Conservation (phyloP, 2,113 vertebrate species). For the Ramphastos sulfuratus region DNA sequence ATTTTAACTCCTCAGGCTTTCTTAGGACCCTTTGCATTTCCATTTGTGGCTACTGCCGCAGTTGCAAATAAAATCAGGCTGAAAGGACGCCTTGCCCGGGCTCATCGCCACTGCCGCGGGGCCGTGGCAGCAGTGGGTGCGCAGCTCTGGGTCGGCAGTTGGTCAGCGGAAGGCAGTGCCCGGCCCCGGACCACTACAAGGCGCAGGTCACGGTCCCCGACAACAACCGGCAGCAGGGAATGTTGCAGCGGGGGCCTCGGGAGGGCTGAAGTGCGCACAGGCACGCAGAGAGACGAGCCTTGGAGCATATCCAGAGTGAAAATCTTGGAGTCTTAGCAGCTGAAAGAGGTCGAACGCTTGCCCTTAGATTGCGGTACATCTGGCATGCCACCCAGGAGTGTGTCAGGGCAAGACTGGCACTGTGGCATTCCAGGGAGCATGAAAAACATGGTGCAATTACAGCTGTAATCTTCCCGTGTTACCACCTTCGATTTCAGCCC, state of each 20-base stretch:
- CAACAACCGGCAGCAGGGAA: neutral
- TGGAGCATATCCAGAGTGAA: neutral
- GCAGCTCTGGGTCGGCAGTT: neutral
- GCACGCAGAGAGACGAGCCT: neutral
- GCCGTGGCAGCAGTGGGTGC: no score
- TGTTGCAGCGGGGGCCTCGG: rapidly evolving
- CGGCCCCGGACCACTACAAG: rapidly evolving
- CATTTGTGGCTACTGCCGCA: neutral
- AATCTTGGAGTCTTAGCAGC: neutral
- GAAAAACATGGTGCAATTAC: neutral
- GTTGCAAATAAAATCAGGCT: rapidly evolving
- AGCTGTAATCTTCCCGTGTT: neutral
- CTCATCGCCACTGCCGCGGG: rapidly evolving
- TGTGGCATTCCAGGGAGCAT: neutral
- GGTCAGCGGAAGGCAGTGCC: neutral
- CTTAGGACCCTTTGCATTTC: rapidly evolving
- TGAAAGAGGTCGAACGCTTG: neutral
- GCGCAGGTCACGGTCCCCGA: rapidly evolving
- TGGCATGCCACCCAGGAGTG: neutral
- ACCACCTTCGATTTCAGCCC: neutral
- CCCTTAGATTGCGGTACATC: neutral
- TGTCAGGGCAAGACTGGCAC: neutral
- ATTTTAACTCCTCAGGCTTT: neutral
- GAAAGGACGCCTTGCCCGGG: rapidly evolving
- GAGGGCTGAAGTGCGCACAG: neutral